Evolutionary conservation across 1,140 invertebrate species (phyloP).

Genomic region (Drosophila truncata): DNA sequence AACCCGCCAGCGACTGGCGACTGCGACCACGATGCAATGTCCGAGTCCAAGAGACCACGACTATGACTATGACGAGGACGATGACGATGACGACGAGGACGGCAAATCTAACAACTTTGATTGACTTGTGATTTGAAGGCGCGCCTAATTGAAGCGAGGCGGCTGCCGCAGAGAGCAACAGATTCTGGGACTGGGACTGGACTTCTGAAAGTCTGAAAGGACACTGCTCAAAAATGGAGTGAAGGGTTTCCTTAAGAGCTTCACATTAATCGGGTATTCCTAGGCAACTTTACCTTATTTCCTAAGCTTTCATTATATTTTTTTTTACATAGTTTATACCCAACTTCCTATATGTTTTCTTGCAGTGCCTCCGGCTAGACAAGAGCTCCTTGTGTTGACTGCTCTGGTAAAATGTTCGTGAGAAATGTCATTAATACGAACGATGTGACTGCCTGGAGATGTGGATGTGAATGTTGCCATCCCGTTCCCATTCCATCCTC

Average conservation of each 20-base stretch:
- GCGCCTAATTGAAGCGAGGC: conserved; percentile 79
- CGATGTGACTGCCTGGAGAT: conserved; percentile 62
- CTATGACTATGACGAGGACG: conserved; percentile 20
- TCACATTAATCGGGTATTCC: neutral
- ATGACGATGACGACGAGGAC: conserved; percentile 44
- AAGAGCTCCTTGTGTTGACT: conserved; percentile 51
- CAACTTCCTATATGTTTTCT: conserved; percentile 9
- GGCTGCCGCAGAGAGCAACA: conserved; percentile 38
- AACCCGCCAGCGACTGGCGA: conserved; percentile 46
- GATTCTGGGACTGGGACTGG: conserved; percentile 39
- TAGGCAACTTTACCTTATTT: neutral
- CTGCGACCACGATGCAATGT: conserved; percentile 34
- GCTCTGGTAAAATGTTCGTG: conserved; percentile 76
- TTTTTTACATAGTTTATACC: neutral
- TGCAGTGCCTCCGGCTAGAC: conserved; percentile 22
- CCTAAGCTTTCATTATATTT: no score
- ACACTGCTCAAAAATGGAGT: conserved; percentile 36
- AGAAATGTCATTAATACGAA: conserved; percentile 83
- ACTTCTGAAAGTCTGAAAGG: conserved; percentile 30
- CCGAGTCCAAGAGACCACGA: conserved; percentile 20
- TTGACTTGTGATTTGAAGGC: conserved; percentile 83
- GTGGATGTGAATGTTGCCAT: conserved; percentile 54
- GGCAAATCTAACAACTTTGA: conserved; percentile 81
- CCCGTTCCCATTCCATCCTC: conserved; percentile 10
- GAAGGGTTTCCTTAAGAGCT: neutral